Evolutionary conservation across 2,113 vertebrate species (phyloP).

Genomic region (Phocoena sinus): DNA sequence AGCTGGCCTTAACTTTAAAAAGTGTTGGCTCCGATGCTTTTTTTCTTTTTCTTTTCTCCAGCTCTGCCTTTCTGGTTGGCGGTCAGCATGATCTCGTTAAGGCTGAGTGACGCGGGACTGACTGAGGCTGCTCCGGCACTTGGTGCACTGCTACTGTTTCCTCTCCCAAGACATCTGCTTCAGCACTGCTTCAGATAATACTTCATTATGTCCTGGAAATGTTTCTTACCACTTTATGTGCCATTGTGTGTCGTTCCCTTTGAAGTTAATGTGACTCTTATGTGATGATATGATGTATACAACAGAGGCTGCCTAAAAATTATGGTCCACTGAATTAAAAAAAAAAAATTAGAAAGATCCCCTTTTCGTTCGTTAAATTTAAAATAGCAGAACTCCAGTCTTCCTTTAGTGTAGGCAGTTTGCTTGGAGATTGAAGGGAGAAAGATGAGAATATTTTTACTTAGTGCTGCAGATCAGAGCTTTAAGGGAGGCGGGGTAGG

Average conservation of each 20-base stretch:
- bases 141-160: conserved; percentile 41
- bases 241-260: conserved; percentile 42
- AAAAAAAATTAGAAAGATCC: neutral
- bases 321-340: neutral
- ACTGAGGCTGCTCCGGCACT: neutral
- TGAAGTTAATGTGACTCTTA: conserved; percentile 65
- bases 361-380: conserved; percentile 39
- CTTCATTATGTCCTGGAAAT: conserved; percentile 51
- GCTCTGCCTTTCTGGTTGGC: neutral
- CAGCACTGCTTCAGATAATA: conserved; percentile 46
- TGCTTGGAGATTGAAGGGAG: neutral
- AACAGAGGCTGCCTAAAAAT: neutral
- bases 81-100: conserved; percentile 47
- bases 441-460: neutral
- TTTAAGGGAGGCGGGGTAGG: neutral
- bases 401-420: neutral
- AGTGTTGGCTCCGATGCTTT: neutral
- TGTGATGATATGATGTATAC: conserved; percentile 60
- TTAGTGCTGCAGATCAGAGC: neutral
- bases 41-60: neutral
- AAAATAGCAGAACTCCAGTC: neutral
- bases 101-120: neutral
- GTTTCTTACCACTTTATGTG: conserved; percentile 14
- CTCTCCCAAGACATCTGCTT: conserved; percentile 46
- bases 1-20: neutral